A percentile compares a stretch with the other conserved stretches of the same genome.
Conservation (phyloP, 1,140 invertebrate genomes). For the Andrena cerasifolii region DNA sequence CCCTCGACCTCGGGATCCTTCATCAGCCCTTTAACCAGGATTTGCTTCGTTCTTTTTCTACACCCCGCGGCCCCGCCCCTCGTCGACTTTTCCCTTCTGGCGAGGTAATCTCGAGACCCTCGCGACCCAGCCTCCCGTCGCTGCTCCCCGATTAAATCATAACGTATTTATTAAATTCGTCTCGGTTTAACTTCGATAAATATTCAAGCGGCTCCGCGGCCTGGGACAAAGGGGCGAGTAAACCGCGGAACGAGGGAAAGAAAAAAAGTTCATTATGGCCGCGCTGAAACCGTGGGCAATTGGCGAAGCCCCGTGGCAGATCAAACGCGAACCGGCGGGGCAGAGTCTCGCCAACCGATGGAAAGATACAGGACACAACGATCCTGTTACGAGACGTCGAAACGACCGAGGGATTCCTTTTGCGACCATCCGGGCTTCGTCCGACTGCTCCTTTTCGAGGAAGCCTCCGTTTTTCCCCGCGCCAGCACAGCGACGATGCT, state of each 20-base stretch:
- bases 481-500: not conserved
- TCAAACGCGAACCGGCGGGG: not conserved
- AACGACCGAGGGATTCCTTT: not conserved
- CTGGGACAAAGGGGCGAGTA: constrained; percentile 23
- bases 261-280: constrained; percentile 21
- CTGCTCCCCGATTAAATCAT: constrained; percentile 59
- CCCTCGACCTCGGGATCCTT: constrained; percentile 23
- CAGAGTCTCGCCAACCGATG: not conserved
- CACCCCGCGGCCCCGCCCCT: constrained; percentile 5
- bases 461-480: not conserved
- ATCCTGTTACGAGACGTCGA: not conserved
- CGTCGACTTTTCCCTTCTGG: constrained; percentile 12
- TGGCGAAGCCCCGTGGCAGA: not conserved
- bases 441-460: not conserved
- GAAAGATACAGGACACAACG: not conserved
- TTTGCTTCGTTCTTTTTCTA: constrained; percentile 35
- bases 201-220: constrained; percentile 29
- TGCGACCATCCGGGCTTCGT: not conserved
- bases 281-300: constrained; percentile 28
- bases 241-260: not conserved
- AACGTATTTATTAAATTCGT: constrained; percentile 68
- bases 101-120: constrained; percentile 39
- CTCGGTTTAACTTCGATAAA: constrained; percentile 60
- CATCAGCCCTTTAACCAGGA: constrained; percentile 42
- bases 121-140: constrained; percentile 2